Percentiles rank a stretch among this genome's conserved stretches.
These are phyloP conservation scores for Vicugna pacos DNA, from an alignment of 2,113 vertebrate species.

Conservation along the genomic window DNA sequence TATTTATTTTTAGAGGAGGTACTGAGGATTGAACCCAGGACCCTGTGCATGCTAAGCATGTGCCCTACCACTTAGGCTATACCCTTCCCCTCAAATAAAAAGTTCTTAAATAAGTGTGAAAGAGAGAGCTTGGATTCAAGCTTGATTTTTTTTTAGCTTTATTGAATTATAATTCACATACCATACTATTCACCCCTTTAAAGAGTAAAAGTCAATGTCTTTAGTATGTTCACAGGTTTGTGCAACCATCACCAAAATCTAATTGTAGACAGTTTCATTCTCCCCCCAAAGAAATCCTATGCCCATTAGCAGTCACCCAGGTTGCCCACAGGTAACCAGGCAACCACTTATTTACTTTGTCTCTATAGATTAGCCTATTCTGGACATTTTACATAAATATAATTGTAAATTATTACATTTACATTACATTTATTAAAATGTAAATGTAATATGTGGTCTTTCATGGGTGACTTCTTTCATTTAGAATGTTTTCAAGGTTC, in stretches of 20 bases:
- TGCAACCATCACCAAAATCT: background rate
- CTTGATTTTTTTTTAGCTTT: background rate
- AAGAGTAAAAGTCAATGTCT: background rate
- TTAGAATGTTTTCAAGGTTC: constrained; percentile 30
- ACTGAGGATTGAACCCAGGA: too few species aligned
- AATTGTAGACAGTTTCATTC: constrained; percentile 39
- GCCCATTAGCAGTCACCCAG: background rate
- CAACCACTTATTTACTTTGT: background rate
- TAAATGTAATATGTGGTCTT: background rate
- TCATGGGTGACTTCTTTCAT: background rate
- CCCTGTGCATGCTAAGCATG: too few species aligned
- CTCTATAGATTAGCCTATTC: background rate
- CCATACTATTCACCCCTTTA: background rate
- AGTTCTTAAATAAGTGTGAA: background rate
- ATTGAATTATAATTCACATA: constrained; percentile 23
- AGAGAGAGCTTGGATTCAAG: background rate
- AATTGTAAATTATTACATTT: background rate
- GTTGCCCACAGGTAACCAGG: background rate
- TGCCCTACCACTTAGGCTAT: too few species aligned
- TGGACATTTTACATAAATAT: background rate
- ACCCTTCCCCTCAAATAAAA: background rate
- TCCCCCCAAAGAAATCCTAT: background rate
- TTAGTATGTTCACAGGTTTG: background rate
- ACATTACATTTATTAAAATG: background rate
- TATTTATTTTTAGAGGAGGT: too few species aligned